Conservation (phyloP, 1,140 invertebrate genomes). For the Drosophila erecta region DNA sequence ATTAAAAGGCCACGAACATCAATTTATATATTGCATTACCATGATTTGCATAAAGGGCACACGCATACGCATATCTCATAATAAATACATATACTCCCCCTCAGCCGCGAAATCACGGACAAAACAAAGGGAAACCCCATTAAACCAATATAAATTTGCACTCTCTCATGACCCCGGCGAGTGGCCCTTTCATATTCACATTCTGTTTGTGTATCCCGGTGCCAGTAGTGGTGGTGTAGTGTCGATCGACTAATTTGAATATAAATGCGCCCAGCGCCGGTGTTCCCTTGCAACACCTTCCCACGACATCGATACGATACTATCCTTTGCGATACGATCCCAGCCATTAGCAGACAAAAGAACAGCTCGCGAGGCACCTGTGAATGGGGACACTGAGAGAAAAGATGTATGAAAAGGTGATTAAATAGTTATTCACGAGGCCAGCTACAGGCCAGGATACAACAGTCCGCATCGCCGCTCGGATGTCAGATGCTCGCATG, state of each 20-base stretch:
- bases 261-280: conserved; percentile 55
- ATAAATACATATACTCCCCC: conserved; percentile 25
- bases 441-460: too few relatives aligned
- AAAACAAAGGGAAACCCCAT: conserved; percentile 50
- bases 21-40: conserved; percentile 82
- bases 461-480: too few relatives aligned
- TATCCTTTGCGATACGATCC: background rate
- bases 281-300: conserved; percentile 41
- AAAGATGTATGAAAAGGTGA: background rate
- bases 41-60: conserved; percentile 77
- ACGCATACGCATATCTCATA: conserved; percentile 29
- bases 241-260: conserved; percentile 73
- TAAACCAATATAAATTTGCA: conserved; percentile 79
- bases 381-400: conserved; percentile 4
- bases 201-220: conserved; percentile 8
- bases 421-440: too few relatives aligned
- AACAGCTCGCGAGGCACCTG: conserved; percentile 25
- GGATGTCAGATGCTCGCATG: too few relatives aligned
- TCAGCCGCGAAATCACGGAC: conserved; percentile 51
- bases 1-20: conserved; percentile 78
- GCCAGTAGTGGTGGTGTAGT: conserved; percentile 13
- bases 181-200: background rate
- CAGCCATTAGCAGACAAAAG: conserved; percentile 41
- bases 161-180: conserved; percentile 74
- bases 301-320: conserved; percentile 69